Evolutionary conservation across 2,888 invertebrate genomes (phyloP).

Genomic region (Tipula unca): DNA sequence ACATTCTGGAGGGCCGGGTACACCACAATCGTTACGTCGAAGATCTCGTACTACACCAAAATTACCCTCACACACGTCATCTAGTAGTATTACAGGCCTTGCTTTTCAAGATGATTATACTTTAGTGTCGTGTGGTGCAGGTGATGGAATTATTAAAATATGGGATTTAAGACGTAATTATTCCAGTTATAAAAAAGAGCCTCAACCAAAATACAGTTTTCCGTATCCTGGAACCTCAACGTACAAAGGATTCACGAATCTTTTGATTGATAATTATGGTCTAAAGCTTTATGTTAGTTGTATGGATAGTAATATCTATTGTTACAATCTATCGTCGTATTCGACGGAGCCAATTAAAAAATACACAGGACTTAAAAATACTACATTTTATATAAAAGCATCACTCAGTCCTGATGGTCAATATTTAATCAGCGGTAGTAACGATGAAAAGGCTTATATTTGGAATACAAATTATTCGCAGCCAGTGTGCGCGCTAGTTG

Average conservation of each 20-base stretch:
- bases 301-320: constrained; percentile 78
- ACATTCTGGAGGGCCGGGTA: constrained; percentile 39
- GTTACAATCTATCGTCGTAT: constrained; percentile 69
- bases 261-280: constrained; percentile 61
- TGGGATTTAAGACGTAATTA: constrained; percentile 85
- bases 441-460: constrained; percentile 76
- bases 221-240: constrained; percentile 65
- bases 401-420: constrained; percentile 70
- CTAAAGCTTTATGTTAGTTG: constrained; percentile 74
- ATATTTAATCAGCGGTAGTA: constrained; percentile 82
- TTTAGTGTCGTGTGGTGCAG: constrained; percentile 76
- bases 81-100: constrained; percentile 73
- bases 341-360: constrained; percentile 53
- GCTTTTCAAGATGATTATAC: constrained; percentile 72
- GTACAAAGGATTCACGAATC: constrained; percentile 64
- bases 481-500: constrained; percentile 61
- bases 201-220: constrained; percentile 61
- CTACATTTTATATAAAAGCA: constrained; percentile 78
- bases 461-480: constrained; percentile 62
- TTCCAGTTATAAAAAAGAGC: constrained; percentile 55
- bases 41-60: constrained; percentile 41
- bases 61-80: constrained; percentile 44
- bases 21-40: constrained; percentile 47
- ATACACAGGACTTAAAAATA: constrained; percentile 66
- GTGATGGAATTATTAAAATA: constrained; percentile 76